Evolutionary conservation across 2,888 invertebrate genomes (phyloP).

Genomic region (Ethmia dodecea): DNA sequence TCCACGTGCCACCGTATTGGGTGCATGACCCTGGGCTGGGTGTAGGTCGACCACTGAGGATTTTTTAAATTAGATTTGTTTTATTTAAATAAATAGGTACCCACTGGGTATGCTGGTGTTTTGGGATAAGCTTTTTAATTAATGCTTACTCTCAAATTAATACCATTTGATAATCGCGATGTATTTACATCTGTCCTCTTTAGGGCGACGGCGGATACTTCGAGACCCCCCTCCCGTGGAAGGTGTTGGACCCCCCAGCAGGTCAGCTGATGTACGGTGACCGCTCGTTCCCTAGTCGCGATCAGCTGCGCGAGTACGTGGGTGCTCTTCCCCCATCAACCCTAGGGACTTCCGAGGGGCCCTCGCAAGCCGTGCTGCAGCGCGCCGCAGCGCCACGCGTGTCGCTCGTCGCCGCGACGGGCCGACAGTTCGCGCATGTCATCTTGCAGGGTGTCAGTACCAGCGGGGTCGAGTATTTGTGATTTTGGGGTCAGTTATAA

Average conservation of each 20-base stretch:
- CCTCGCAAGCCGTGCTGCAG: slow-evolving; percentile 27
- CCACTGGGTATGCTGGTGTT: too few species aligned
- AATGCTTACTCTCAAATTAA: too few species aligned
- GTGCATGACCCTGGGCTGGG: too few species aligned
- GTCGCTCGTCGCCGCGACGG: slow-evolving; percentile 35
- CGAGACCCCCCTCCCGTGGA: slow-evolving; percentile 49
- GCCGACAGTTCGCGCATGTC: slow-evolving; percentile 46
- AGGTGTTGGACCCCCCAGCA: slow-evolving; percentile 25
- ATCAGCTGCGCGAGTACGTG: slow-evolving; percentile 34
- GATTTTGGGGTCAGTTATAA: too few species aligned
- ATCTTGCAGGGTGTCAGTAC: slow-evolving; percentile 41
- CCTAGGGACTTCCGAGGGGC: slow-evolving; percentile 9
- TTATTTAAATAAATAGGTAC: too few species aligned
- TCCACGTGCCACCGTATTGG: too few species aligned
- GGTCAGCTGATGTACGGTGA: slow-evolving; percentile 42
- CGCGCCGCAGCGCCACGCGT: slow-evolving; percentile 31
- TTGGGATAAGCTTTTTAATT: too few species aligned
- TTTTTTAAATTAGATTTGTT: too few species aligned
- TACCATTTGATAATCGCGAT: too few species aligned
- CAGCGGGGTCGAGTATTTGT: slow-evolving; percentile 47
- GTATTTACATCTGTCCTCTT: neutral
- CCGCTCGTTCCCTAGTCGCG: slow-evolving; percentile 40
- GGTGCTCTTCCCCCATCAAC: slow-evolving; percentile 31
- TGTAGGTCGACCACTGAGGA: too few species aligned
- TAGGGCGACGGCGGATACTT: slow-evolving; percentile 70